Conservation (phyloP, 2,797 vertebrate species). For the Argentina silus region DNA sequence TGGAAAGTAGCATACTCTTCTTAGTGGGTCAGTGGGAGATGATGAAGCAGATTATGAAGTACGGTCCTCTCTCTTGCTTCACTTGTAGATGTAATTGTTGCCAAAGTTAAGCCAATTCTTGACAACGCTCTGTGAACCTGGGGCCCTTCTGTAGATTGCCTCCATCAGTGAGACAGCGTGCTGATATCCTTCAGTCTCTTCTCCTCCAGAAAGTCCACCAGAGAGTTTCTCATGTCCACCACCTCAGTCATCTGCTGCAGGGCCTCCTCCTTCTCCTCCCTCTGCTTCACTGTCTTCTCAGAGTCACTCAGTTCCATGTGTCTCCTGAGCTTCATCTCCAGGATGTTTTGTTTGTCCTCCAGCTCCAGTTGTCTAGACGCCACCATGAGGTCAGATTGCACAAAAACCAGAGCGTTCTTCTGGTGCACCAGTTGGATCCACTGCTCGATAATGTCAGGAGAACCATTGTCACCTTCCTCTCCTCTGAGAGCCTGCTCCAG, state of each 20-base stretch:
- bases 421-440: constrained; percentile 89
- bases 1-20: too few species aligned
- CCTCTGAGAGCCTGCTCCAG: constrained; percentile 83
- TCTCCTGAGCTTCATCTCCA: constrained; percentile 86
- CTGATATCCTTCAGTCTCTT: too few species aligned
- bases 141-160: too few species aligned
- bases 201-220: constrained; percentile 43
- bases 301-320: constrained; percentile 80
- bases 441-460: constrained; percentile 81
- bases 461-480: constrained; percentile 62
- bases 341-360: constrained; percentile 88
- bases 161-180: too few species aligned
- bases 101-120: too few species aligned
- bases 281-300: constrained; percentile 79
- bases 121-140: too few species aligned
- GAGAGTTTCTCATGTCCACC: constrained; percentile 86
- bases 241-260: constrained; percentile 86
- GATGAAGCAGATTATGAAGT: too few species aligned
- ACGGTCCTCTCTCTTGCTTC: too few species aligned
- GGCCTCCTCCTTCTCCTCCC: constrained; percentile 74
- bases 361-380: constrained; percentile 89
- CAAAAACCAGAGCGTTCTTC: constrained; percentile 87
- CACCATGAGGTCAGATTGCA: constrained; percentile 96
- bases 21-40: too few species aligned
- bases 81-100: too few species aligned